phyloP scores from a whole-genome alignment of 2,113 vertebrate genomes.

The Ginglymostoma cirratum region DNA sequence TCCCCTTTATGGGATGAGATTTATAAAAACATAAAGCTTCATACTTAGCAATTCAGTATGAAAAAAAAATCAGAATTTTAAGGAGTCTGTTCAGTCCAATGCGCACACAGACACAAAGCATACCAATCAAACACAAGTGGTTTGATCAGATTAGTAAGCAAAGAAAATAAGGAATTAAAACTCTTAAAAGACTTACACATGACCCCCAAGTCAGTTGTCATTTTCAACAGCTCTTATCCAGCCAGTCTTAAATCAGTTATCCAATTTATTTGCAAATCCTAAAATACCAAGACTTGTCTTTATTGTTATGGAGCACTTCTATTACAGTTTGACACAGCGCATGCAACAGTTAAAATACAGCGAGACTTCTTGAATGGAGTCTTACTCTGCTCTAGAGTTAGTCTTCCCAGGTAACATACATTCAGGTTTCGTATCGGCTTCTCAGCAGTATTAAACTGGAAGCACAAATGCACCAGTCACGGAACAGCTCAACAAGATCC shows the following conservation, averaged over 20 bases:
- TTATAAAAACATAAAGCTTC: neutral
- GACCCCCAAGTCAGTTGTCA: neutral
- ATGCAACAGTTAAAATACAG: neutral
- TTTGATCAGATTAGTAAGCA: neutral
- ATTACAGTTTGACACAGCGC: neutral
- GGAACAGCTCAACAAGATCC: neutral
- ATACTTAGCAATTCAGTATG: neutral
- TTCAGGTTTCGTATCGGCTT: neutral
- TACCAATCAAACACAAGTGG: neutral
- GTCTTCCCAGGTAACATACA: neutral
- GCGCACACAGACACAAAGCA: conserved; percentile 18
- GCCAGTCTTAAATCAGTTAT: neutral
- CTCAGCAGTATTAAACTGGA: neutral
- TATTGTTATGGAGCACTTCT: neutral
- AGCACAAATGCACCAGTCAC: neutral
- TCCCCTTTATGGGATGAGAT: neutral
- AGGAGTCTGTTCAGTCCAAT: neutral
- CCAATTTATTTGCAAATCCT: neutral
- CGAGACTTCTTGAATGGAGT: neutral
- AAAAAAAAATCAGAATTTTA: neutral
- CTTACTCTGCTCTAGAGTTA: neutral
- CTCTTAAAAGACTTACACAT: neutral
- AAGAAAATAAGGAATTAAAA: conserved; percentile 10
- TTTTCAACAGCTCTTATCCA: neutral
- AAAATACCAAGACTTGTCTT: neutral